A percentile compares a stretch with the other conserved stretches of the same genome.
phyloP scores from a whole-genome alignment of 2,113 vertebrate genomes.

The Miniopterus natalensis region DNA sequence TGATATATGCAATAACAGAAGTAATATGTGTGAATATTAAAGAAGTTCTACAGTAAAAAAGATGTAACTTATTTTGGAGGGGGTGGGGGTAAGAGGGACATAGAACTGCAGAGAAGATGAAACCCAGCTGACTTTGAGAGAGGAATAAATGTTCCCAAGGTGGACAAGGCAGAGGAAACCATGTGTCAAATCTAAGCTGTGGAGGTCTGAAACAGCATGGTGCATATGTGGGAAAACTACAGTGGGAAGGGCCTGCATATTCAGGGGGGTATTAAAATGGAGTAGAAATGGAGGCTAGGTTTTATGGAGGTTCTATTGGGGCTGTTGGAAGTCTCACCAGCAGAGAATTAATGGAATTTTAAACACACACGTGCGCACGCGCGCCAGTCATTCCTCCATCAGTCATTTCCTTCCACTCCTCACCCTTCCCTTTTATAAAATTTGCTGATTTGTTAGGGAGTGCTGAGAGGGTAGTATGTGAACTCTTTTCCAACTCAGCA shows the following conservation, averaged over 20 bases:
- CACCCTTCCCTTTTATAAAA: not conserved
- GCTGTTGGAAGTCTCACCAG: not conserved
- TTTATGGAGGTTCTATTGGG: not conserved
- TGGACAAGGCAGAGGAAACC: not conserved
- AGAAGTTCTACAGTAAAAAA: not conserved
- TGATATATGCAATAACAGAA: not conserved
- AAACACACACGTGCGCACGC: not conserved
- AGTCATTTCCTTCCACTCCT: not conserved
- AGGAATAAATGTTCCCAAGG: not conserved
- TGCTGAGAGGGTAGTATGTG: not conserved
- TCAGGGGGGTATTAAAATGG: not conserved
- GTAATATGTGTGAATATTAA: conserved; percentile 3
- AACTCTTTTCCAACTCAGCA: not conserved
- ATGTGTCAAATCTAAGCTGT: not conserved
- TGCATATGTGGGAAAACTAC: not conserved
- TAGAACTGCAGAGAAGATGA: not conserved
- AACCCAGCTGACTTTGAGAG: not conserved
- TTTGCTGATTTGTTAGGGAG: not conserved
- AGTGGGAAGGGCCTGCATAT: not conserved
- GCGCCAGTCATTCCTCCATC: not conserved
- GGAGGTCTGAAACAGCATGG: not conserved
- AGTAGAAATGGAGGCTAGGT: not conserved
- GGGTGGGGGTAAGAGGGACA: not conserved
- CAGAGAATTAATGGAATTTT: not conserved
- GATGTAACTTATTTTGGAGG: not conserved